Evolutionary conservation across 2,888 invertebrate genomes (phyloP), one percentile per base, ranked within the genome.

Genomic region (Smittia sp.): DNA sequence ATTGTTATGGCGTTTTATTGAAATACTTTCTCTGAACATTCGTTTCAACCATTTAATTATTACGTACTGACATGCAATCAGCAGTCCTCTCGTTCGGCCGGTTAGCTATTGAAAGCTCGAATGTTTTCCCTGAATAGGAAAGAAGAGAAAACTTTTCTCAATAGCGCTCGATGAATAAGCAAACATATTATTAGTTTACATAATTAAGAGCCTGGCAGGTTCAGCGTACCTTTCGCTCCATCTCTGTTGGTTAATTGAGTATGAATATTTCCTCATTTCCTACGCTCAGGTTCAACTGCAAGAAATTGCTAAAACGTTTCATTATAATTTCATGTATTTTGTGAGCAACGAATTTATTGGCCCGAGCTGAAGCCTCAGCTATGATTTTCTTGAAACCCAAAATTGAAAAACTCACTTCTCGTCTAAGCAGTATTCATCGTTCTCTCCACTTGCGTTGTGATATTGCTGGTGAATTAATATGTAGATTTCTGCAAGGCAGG

Each of bases 31-130:
- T 66, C 41, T 22, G 32, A 67, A 41, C 67, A 41, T 67, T 67
- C 67, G 41, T 67, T 67, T 24, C 22, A 22, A 41, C 67, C 24
- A 67, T 67, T 67, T 67, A 67, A 67, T 67, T 67, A 67, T 67
- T 41, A 67, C 67, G 67, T 67, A 41, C 41, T 39, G 39, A 41
- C 67, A 67, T 67, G 67, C 67, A 41, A 67, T n/a, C 39, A 41
- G 32, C 32, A 66, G 32, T 38, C 32, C 15, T 25, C 63, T 63
- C 15, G 32, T 32, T 32, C 32, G 9, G 32, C 32, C 24, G 15
- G 24, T 6, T 20, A 15, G 15, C 13, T 22, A 58, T 58, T 58
- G 24, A 58, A 58, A 58, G 58, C 58, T 58, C 24, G 58, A 24
- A 58, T 58, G 20, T 58, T 58, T 24, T 39, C 7, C 46, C n/a